These are phyloP conservation scores for Diorhabda elongata DNA, from an alignment of 1,140 invertebrate species.

Conservation along the genomic window DNA sequence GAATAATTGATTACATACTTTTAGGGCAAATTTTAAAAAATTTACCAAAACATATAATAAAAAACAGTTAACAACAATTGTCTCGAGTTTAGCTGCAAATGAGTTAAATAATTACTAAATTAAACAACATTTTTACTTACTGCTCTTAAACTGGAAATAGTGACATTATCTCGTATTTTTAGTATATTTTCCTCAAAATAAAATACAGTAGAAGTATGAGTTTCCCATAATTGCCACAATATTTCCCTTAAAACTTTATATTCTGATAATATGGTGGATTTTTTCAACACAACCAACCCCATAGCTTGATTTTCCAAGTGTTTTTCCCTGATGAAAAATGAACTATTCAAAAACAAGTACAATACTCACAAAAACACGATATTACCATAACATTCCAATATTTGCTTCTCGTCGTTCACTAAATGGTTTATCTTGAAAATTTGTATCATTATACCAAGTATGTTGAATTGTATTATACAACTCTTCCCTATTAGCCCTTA, in stretches of 20 bases:
- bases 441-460: constrained; percentile 32
- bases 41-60: no score
- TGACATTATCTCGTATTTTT: constrained; percentile 35
- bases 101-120: no score
- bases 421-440: constrained; percentile 26
- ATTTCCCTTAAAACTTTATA: constrained; percentile 44
- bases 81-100: no score
- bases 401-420: constrained; percentile 37
- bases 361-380: neutral
- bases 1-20: no score
- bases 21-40: no score
- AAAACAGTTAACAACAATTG: no score
- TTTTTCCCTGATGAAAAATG: constrained; percentile 34
- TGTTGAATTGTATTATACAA: constrained; percentile 33
- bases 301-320: constrained; percentile 28
- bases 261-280: constrained; percentile 38
- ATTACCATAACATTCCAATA: constrained; percentile 38
- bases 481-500: constrained; percentile 28
- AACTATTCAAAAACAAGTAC: no score
- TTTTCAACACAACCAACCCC: constrained; percentile 32
- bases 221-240: constrained; percentile 40
- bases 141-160: constrained; percentile 40
- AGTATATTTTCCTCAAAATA: constrained; percentile 33
- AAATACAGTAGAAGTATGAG: constrained; percentile 37
- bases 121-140: constrained; percentile 27